Evolutionary conservation across 1,140 invertebrate species (phyloP), one percentile per base, ranked within the genome.

Genomic region (Chironomus tepperi): DNA sequence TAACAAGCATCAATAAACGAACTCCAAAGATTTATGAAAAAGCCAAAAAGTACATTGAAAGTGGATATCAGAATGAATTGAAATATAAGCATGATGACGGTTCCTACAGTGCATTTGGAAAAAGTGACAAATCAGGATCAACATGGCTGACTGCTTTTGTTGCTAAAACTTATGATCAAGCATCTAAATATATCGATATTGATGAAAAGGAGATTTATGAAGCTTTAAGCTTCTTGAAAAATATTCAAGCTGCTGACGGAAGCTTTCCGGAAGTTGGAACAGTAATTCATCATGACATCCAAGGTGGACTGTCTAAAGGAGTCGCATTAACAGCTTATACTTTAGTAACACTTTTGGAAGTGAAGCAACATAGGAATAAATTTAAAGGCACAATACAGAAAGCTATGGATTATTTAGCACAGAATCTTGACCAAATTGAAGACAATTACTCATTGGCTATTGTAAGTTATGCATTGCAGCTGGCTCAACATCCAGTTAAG

Each of bases 131-230:
- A n/a, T n/a, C n/a, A n/a, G n/a, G n/a, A n/a, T n/a, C n/a, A 75
- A 92, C 93, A n/a, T 98, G 95, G 94, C 67, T 98, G 21, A 97
- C 96, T 5, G 94, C 95, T 1, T 97, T 96, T 81, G 93, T 95
- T 2, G 88, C 91, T 0, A 89, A 94, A 77, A 93, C 95, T 43
- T 90, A 98, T 78, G 88, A 88, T 15, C 91, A 94, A 82, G 95
- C 95, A 3, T 84, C 87, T 72, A 84, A 87, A 18, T 92, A 91
- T 80, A 94, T 97, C 67, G 88, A 88, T 73, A 87, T 98, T 73
- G 94, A 96, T 74, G 85, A 89, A 42, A 81, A 82, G 74, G 88
- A 96, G 73, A 88, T 97, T 73, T 82, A 85, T 5, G 85, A 87
- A 65, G 90, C 93, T 7, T 83, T 96, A 6, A 83, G 89, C 24